These are phyloP conservation scores for Rhabdomys pumilio DNA, from an alignment of 2,797 vertebrate species.

Conservation along the genomic window DNA sequence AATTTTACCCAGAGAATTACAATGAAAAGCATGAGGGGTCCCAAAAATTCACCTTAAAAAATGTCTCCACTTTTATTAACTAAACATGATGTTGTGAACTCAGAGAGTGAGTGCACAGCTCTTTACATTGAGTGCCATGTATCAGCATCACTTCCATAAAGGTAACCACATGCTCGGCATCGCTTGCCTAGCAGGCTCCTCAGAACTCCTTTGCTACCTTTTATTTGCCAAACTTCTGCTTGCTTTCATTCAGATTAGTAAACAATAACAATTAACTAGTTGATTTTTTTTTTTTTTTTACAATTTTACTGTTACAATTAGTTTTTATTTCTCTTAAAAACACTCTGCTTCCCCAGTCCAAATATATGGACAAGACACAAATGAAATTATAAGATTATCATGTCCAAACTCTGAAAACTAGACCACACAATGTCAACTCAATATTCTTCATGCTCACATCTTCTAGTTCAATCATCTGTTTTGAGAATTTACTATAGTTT, in stretches of 20 bases:
- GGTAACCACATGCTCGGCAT: background rate
- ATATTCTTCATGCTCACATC: background rate
- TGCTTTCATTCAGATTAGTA: conserved; percentile 79
- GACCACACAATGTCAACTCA: conserved; percentile 1
- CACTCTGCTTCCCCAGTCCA: conserved; percentile 74
- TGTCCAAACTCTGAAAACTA: conserved; percentile 65
- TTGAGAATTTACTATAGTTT: conserved; percentile 71
- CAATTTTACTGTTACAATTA: conserved; percentile 60
- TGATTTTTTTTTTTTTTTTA: conserved; percentile 47
- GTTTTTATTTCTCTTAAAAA: conserved; percentile 74
- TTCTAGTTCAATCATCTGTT: conserved; percentile 64
- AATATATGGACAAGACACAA: conserved; percentile 69
- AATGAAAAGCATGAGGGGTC: conserved; percentile 78
- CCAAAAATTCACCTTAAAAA: conserved; percentile 73
- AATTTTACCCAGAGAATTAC: conserved; percentile 74
- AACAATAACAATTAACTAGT: conserved; percentile 86
- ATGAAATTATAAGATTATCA: conserved; percentile 75
- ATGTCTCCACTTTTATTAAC: conserved; percentile 82
- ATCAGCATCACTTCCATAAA: conserved; percentile 64
- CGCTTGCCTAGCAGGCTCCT: conserved; percentile 44
- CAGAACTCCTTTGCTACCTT: conserved; percentile 37
- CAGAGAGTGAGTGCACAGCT: conserved; percentile 67
- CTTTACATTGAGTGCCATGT: conserved; percentile 65
- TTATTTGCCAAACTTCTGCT: background rate
- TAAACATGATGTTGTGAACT: conserved; percentile 69